Base-by-base conservation (phyloP, 2,888 invertebrate genomes). In the Mythimna ferrago region DNA sequence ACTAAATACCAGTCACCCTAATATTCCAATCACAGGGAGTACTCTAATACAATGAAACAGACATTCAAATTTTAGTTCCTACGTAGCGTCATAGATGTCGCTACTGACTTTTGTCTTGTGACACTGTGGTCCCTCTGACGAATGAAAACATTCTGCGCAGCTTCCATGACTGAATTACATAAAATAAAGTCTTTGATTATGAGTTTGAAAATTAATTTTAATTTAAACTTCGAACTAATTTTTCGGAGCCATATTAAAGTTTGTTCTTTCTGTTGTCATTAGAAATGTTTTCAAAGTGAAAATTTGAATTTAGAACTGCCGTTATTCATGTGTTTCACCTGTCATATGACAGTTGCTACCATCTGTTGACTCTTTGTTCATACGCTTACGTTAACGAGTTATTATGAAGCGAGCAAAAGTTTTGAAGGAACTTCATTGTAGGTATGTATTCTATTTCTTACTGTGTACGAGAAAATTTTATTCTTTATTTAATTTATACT, bases 241-340 rank as follows among this genome's bases (percentile, higher is more conserved):
- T 48, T 48, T 48, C 16, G 16, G 6, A 44, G 44, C 14, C 44
- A 51, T 6, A 19, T 6, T n/a, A n/a, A 51, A 53, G 51, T 73
- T 64, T 1, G 6, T 53, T 14, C 48, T 16, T 57, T 9, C 2
- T 32, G 14, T 38, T 54, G 41, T 41, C 7, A 19, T 26, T 10
- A 19, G 41, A 77, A 68, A 56, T 35, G 10, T 75, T 63, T 21
- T 48, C 44, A 62, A 75, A 35, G 16, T 61, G 21, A 78, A 61
- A 32, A 51, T 0, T 65, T 82, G 14, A 67, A 67, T 60, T 78
- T 6, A 57, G 57, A 65, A 69, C 61, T 54, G 41, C 44, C 48
- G 57, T 82, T 71, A 77, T 63, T 82, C 62, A 78, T 32, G 19
- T 44, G 56, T 66, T 51, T 41, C n/a, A 63, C n/a, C 14, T 78